These are phyloP conservation scores for Lagodon rhomboides DNA, from an alignment of 2,797 vertebrate species.

Conservation along the genomic window DNA sequence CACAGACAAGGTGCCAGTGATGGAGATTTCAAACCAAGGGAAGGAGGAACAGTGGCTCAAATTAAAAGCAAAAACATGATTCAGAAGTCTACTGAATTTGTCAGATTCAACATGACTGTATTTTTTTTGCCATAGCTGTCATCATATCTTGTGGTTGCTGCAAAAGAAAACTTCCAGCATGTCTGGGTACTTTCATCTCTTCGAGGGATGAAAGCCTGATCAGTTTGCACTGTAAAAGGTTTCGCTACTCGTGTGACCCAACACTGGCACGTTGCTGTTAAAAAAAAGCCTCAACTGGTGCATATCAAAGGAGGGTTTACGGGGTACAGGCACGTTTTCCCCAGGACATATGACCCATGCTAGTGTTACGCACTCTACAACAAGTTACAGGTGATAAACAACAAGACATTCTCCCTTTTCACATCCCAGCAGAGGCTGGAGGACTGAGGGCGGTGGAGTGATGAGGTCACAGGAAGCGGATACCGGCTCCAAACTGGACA, in stretches of 20 bases:
- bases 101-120: neutral
- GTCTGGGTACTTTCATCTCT: neutral
- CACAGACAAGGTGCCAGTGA: slow-evolving; percentile 31
- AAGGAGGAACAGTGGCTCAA: neutral
- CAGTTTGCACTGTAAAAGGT: slow-evolving; percentile 5
- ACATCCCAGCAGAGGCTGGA: slow-evolving; percentile 26
- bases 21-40: slow-evolving; percentile 15
- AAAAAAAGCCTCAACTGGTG: slow-evolving; percentile 14
- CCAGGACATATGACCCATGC: slow-evolving; percentile 48
- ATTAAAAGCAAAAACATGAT: neutral
- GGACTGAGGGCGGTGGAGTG: slow-evolving; percentile 4
- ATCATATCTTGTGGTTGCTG: neutral
- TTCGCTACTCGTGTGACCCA: neutral
- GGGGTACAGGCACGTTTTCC: slow-evolving; percentile 46
- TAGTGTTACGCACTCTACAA: slow-evolving; percentile 68
- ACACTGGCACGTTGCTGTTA: slow-evolving; percentile 23
- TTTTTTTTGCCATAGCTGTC: neutral
- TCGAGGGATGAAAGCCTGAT: neutral
- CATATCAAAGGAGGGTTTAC: slow-evolving; percentile 33
- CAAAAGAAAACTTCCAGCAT: neutral
- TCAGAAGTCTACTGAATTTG: neutral
- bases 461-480: slow-evolving; percentile 91
- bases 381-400: slow-evolving; percentile 62
- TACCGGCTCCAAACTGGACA: slow-evolving; percentile 97
- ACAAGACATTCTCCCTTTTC: slow-evolving; percentile 46